Evolutionary conservation across 2,888 invertebrate species (phyloP), one percentile per base, ranked within the genome.

Genomic region (Sesamia inferens): DNA sequence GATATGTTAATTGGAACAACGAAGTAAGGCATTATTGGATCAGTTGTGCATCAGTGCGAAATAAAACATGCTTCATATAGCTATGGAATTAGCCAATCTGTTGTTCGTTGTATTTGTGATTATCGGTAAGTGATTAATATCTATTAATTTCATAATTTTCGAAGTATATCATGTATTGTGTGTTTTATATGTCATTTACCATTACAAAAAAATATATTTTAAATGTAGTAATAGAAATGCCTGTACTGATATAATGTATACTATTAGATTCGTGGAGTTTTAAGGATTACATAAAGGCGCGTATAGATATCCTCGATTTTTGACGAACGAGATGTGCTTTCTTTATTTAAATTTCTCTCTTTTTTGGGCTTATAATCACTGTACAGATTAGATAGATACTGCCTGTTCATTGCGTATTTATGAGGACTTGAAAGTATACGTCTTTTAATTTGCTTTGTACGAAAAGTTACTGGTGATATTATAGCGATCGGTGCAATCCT

Each of bases 71-170:
- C 62, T 54, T 64, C 22, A 22, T 44, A 66, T 39, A 58, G 75
- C 59, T 77, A 78, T 86, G 84, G 57, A 62, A 61, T 67, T 24
- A 22, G 10, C 76, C 71, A 13, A 55, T 55, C 39, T 74, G 16
- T 19, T 75, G 51, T 64, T 78, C n/a, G 39, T 14, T 44, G 22
- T 64, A 39, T 68, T 66, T 54, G 54, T 81, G n/a, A n/a, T 78
- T 16, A 22, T 71, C 2, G 84, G 84, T 84, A 64, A 84, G 84
- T 65, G 14, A 31, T 31, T n/a, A 14, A 14, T 13, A 16, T 47
- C 24, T n/a, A 39, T 11, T 59, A 19, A 16, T 58, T 16, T 8
- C 3, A 8, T 8, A 10, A 54, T 11, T 11, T 19, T 4, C 19
- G 13, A 31, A 31, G 13, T 8, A 19, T 48, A 19, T 8, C 13